Base-by-base conservation (phyloP, 64 coral and sea anemone genomes). In the Stichodactyla mertensii region DNA sequence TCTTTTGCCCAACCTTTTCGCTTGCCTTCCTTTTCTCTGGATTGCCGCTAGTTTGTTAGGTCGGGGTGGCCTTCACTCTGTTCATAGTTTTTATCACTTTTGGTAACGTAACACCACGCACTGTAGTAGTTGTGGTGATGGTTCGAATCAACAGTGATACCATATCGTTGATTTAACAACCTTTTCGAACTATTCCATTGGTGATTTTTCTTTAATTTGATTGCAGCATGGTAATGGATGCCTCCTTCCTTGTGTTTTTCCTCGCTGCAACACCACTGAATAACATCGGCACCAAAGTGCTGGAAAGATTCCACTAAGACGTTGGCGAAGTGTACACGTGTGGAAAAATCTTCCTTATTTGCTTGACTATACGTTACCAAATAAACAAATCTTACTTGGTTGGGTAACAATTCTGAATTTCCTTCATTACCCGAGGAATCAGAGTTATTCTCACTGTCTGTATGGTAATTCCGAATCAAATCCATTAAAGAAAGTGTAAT, bases 71-170 rank as follows among this genome's bases (percentile, higher is more conserved):
- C 66, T 31, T 84, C 82, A 61, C 82, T 85, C 16, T 90, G 36
- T 45, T 58, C 36, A 57, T 78, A 90, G 4, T 77, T 31, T 51
- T 60, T n/a, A 51, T 90, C 89, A 13, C 58, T 64, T 87, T 91
- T 91, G 31, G 84, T 91, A 2, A 87, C 53, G 58, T 91, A 87
- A 55, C 51, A 61, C 89, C 84, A 91, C 7, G 85, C 89, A 16
- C 28, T 84, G 54, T 91, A 91, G 66, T 91, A 87, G 52, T 91
- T 91, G 20, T 82, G 16, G 77, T 83, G 77, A 20, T 61, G 61
- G 51, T 19, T 82, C 53, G 85, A 91, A 54, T 91, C 19, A 10
- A 85, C 89, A 7, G 16, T 11, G 20, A 91, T 74, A 31, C 56
- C 84, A 10, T 82, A 87, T 12, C 69, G 59, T 16, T 91, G 78